Evolutionary conservation across 2,113 vertebrate genomes (phyloP), one percentile per base, ranked within the genome.

Genomic region (Grus americana): DNA sequence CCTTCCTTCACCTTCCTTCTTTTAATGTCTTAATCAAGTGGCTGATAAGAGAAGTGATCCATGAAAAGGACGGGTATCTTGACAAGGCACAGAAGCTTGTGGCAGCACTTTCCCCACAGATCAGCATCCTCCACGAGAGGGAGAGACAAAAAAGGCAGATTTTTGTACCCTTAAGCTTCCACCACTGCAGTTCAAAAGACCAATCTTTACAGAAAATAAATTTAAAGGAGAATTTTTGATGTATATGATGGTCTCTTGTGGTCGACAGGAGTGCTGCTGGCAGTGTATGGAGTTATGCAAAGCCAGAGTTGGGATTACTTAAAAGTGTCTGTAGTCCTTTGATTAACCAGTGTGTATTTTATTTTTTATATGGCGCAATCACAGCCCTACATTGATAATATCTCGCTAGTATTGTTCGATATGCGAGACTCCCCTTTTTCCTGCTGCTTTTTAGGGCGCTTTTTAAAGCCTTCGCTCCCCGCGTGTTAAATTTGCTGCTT

Each of bases 181-280:
- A 96, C 95, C 96, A 86, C 90, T 63, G 92, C 95, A 98, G 98
- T 98, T 98, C 98, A 98, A 98, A 98, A 98, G 98, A 98, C 96
- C 97, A 98, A 98, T 98, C 98, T 98, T 98, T 98, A 98, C 98
- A 98, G 98, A 98, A 98, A 98, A 98, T 98, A 98, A 98, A 98
- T 98, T 98, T 98, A 98, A 98, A 98, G 98, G 98, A 98, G 98
- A 98, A 98, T 98, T 98, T 98, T 98, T 98, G 97, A 98, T 98
- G 98, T 98, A 95, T 97, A 93, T 97, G 98, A 98, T 88, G 95
- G 98, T 98, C 98, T 98, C 98, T 98, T 93, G 98, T 96, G 98
- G 98, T 97, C 52, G 97, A 96, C 95, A 88, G 96, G 96, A 97
- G 95, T 15, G 96, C 98, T 98, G 98, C 97, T 50, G 98, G 98